A percentile compares a stretch with the other conserved stretches of the same genome.
Conservation (phyloP, 1,140 invertebrate species). For the Drosophila punjabiensis region DNA sequence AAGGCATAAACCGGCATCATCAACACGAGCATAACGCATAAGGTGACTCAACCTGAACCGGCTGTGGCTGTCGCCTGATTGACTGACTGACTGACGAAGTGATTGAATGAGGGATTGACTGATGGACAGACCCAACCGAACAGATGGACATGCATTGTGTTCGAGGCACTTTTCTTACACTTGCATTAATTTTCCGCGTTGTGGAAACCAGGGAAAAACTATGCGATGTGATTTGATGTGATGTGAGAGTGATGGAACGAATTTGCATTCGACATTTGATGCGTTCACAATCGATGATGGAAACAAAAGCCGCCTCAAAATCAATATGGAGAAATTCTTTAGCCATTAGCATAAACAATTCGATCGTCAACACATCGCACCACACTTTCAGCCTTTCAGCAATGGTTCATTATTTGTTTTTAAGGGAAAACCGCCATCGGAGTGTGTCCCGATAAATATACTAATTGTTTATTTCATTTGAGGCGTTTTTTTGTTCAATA, state of each 20-base stretch:
- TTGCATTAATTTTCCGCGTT: conserved; percentile 60
- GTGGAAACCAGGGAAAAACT: conserved; percentile 49
- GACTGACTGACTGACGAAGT: conserved; percentile 40
- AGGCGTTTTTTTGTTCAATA: conserved; percentile 56
- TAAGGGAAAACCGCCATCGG: conserved; percentile 6
- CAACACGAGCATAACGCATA: conserved; percentile 29
- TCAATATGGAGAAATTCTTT: conserved; percentile 31
- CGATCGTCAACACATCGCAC: conserved; percentile 1
- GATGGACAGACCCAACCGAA: conserved; percentile 48
- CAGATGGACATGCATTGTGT: conserved; percentile 70
- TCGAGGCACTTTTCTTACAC: conserved; percentile 59
- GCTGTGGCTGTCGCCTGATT: conserved; percentile 40
- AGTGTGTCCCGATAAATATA: conserved; percentile 44
- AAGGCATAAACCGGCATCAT: conserved; percentile 24
- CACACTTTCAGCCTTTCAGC: conserved; percentile 46
- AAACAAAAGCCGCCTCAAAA: conserved; percentile 11
- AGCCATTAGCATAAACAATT: conserved; percentile 36
- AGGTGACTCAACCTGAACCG: conserved; percentile 54
- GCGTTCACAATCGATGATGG: conserved; percentile 12
- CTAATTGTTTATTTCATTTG: conserved; percentile 61
- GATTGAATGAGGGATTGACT: conserved; percentile 49
- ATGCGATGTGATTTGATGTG: conserved; percentile 34
- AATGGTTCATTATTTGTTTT: conserved; percentile 28
- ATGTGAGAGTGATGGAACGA: conserved; percentile 68
- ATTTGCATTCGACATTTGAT: conserved; percentile 72